Conservation (phyloP, 2,113 vertebrate species). For the Arothron firmamentum region DNA sequence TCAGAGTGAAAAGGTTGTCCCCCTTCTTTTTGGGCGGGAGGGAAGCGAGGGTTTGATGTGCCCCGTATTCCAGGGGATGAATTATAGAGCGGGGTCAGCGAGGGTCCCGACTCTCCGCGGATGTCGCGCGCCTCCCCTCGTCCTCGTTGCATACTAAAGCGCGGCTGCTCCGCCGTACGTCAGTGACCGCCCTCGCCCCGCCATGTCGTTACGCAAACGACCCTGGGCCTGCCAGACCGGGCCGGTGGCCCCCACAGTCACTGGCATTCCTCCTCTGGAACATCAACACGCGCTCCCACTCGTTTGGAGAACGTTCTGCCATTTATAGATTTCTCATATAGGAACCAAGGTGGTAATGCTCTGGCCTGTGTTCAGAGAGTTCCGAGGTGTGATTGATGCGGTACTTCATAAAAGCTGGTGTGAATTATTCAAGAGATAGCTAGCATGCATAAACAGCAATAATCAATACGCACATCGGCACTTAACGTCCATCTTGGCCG, state of each 20-base stretch:
- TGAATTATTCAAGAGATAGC: constrained; percentile 73
- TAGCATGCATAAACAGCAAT: constrained; percentile 70
- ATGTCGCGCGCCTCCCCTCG: constrained; percentile 66
- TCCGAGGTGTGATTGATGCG: constrained; percentile 62
- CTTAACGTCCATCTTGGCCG: constrained; percentile 41
- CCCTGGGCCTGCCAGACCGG: constrained; percentile 62
- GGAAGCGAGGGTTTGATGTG: constrained; percentile 56
- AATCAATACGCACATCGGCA: constrained; percentile 68
- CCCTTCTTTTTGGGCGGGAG: constrained; percentile 66
- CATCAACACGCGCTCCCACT: constrained; percentile 1
- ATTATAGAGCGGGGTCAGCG: constrained; percentile 79
- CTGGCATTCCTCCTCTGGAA: background rate
- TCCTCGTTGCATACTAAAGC: constrained; percentile 73
- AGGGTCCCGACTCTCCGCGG: constrained; percentile 73
- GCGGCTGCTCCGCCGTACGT: constrained; percentile 54
- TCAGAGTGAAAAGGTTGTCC: constrained; percentile 70
- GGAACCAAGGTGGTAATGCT: constrained; percentile 13
- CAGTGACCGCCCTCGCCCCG: constrained; percentile 49
- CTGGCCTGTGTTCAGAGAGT: constrained; percentile 21
- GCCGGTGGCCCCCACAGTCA: constrained; percentile 42
- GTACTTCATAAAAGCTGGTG: constrained; percentile 63
- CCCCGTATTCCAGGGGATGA: constrained; percentile 72
- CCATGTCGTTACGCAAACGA: constrained; percentile 64
- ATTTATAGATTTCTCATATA: too few relatives aligned
- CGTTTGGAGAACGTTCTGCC: too few relatives aligned